Base-by-base conservation (phyloP, 2,113 vertebrate species). In the Hypomesus transpacificus region DNA sequence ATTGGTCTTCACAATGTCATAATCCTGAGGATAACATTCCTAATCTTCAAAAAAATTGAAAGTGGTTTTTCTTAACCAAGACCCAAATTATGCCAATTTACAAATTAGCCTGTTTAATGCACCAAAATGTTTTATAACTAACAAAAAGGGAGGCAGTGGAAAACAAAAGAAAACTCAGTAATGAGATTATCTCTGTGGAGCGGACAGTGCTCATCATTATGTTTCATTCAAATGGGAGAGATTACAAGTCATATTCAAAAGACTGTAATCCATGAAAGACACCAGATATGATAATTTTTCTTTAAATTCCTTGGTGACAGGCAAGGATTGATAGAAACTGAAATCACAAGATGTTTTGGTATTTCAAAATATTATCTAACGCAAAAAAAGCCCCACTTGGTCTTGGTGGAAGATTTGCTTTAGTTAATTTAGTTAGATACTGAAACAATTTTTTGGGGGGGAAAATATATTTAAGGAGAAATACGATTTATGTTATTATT, bases 21-120 rank as follows among this genome's bases (percentile, higher is more conserved):
- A 91, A 92, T 91, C 88, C 91, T 81, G 75, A 75, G 86, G 84
- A 91, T 86, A 85, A 86, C 90, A 91, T 90, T 86, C 79, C 81
- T 91, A 92, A 92, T 92, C 91, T 91, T 82, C 82, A 82, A 75
- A 89, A 85, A 90, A 90, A 90, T 85, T 85, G 73, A 81, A 80
- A 84, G 84, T 84, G 73, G 73, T 77, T 87, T 87, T 89, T 80
- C 63, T 83, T 83, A 87, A 86, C 77, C 83, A 85, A 82, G 87
- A 90, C 89, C 88, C 86, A 86, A 91, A 90, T 91, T 92, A 90
- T 87, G 76, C 82, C 82, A 75, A 79, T 80, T 84, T 75, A 75
- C 75, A 88, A 90, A 92, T 92, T 89, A 87, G 89, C 87, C 87
- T 89, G 87, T 90, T 87, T 86, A 89, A 90, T 89, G 82, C 83